Evolutionary conservation across 2,888 invertebrate species (phyloP).

Genomic region (Agriopis aurantiaria): DNA sequence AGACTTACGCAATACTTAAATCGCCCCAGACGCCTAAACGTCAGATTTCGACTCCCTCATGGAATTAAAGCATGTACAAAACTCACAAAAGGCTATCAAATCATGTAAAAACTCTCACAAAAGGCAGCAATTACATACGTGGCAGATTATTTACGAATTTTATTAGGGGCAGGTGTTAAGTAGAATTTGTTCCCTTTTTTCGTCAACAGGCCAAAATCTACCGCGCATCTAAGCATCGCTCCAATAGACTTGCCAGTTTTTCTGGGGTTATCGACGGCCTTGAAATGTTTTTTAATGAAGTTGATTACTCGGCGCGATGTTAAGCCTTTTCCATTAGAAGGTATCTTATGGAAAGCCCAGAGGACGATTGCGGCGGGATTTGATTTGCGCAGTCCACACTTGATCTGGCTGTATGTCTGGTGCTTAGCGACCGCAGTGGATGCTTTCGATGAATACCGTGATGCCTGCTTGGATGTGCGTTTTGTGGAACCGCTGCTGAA

Average conservation of each 20-base stretch:
- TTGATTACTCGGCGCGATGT: conserved; percentile 66
- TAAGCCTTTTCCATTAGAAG: conserved; percentile 56
- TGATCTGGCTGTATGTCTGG: conserved; percentile 52
- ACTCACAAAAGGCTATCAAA: too few relatives aligned
- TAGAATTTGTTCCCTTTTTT: conserved; percentile 62
- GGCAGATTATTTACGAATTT: conserved; percentile 27
- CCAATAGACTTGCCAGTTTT: conserved; percentile 63
- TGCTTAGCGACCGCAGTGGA: background rate
- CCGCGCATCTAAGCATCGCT: conserved; percentile 62
- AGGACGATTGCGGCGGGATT: conserved; percentile 69
- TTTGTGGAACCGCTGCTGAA: background rate
- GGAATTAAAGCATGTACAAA: too few relatives aligned
- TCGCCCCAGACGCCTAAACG: background rate
- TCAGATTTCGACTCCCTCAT: too few relatives aligned
- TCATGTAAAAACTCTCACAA: background rate
- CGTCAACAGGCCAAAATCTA: conserved; percentile 67
- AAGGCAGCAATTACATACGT: background rate
- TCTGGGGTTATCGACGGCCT: conserved; percentile 51
- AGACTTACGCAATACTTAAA: background rate
- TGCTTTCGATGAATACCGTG: background rate
- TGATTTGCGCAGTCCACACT: conserved; percentile 54
- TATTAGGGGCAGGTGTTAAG: conserved; percentile 40
- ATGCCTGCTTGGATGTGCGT: background rate
- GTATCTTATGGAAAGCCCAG: conserved; percentile 70
- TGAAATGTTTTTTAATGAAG: conserved; percentile 65